Conservation (phyloP, 2,797 vertebrate species). For the Pangasius sanitwongsei region DNA sequence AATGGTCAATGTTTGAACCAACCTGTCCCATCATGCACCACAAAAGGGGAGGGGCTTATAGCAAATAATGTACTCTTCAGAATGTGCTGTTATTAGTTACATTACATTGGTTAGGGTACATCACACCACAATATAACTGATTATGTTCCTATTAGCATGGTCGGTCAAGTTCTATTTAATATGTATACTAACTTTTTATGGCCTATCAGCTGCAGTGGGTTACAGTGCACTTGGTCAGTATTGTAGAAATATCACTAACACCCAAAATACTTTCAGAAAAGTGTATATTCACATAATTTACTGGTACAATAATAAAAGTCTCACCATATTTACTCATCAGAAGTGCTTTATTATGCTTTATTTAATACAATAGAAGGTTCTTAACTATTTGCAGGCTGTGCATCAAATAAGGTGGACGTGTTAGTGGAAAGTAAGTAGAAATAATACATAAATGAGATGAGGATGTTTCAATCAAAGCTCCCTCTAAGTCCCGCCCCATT, state of each 20-base stretch:
- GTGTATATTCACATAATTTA: neutral
- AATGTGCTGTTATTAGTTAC: neutral
- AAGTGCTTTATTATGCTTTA: neutral
- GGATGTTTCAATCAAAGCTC: neutral
- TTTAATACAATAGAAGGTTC: neutral
- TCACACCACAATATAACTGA: neutral
- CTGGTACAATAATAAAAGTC: neutral
- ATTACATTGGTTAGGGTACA: neutral
- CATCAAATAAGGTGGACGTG: neutral
- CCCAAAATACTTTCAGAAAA: neutral
- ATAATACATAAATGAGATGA: no score
- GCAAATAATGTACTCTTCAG: neutral
- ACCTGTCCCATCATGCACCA: neutral
- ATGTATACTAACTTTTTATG: neutral
- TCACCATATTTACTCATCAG: neutral
- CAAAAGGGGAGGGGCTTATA: neutral
- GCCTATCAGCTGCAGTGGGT: neutral
- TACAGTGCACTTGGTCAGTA: neutral
- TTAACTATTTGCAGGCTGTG: neutral
- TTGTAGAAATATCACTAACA: neutral
- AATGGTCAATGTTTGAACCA: neutral
- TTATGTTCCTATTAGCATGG: neutral
- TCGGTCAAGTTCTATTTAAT: neutral
- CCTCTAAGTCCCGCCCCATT: neutral
- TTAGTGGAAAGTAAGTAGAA: neutral